Percentiles rank a stretch among this genome's conserved stretches.
Conservation (phyloP, 2,113 vertebrate genomes). For the Cyprinus carpio region DNA sequence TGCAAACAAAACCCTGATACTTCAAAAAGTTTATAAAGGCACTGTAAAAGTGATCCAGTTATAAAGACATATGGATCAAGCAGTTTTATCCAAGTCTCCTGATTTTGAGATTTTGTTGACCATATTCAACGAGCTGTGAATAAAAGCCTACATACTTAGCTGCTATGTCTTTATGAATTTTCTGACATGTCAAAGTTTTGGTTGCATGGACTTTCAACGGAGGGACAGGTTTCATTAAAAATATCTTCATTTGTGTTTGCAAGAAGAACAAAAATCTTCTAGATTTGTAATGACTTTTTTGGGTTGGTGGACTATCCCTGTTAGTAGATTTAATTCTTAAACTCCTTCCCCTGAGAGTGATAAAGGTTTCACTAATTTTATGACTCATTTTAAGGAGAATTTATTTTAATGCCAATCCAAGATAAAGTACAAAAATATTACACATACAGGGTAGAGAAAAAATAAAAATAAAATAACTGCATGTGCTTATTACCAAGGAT, state of each 20-base stretch:
- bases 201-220: not conserved
- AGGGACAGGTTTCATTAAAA: not conserved
- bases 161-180: not conserved
- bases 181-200: not conserved
- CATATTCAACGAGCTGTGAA: not conserved
- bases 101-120: too few relatives aligned
- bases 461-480: not conserved
- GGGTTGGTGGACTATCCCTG: not conserved
- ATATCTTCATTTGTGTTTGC: not conserved
- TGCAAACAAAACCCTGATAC: not conserved
- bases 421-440: not conserved
- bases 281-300: not conserved
- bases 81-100: too few relatives aligned
- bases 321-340: not conserved
- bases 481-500: too few relatives aligned
- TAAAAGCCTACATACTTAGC: not conserved
- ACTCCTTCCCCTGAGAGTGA: not conserved
- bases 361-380: not conserved
- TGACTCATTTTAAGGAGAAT: not conserved
- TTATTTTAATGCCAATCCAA: not conserved
- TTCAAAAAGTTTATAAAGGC: not conserved
- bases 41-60: not conserved
- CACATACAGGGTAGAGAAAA: not conserved
- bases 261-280: not conserved
- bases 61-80: too few relatives aligned